Conservation (phyloP, 2,113 vertebrate species). For the Reinhardtius hippoglossoides region DNA sequence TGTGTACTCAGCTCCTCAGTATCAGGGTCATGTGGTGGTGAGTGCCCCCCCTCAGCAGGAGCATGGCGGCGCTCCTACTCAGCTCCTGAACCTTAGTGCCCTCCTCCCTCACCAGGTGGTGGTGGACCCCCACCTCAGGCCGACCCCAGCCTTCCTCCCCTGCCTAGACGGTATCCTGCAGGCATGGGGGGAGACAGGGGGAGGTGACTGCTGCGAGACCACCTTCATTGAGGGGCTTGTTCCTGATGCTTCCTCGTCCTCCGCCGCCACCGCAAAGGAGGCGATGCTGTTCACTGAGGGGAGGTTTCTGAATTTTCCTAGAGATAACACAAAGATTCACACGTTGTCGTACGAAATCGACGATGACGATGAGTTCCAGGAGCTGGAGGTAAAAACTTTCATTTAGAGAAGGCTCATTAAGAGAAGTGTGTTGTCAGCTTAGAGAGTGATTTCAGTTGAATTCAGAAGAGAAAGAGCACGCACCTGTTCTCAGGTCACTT, state of each 20-base stretch:
- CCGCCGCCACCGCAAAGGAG: conserved; percentile 85
- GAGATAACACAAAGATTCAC: conserved; percentile 89
- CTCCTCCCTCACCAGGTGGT: conserved; percentile 86
- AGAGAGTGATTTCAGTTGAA: background rate
- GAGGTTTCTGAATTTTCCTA: conserved; percentile 88
- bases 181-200: conserved; percentile 84
- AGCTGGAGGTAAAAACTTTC: conserved; percentile 86
- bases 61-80: conserved; percentile 75
- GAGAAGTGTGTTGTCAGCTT: too few species aligned
- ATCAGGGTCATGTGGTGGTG: conserved; percentile 81
- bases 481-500: too few species aligned
- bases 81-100: conserved; percentile 89
- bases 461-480: too few species aligned
- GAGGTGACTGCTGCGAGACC: conserved; percentile 91
- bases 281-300: conserved; percentile 85
- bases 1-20: conserved; percentile 88
- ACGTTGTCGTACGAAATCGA: conserved; percentile 92
- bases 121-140: conserved; percentile 79
- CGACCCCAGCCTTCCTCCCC: conserved; percentile 85
- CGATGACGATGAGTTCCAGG: conserved; percentile 93
- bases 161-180: conserved; percentile 88
- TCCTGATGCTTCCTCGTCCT: conserved; percentile 29
- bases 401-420: background rate
- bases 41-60: conserved; percentile 65
- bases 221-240: conserved; percentile 91